Percentiles rank a stretch among this genome's conserved stretches.
These are phyloP conservation scores for Coptodon bakossiorum DNA, from an alignment of 2,113 vertebrate genomes.

Conservation along the genomic window DNA sequence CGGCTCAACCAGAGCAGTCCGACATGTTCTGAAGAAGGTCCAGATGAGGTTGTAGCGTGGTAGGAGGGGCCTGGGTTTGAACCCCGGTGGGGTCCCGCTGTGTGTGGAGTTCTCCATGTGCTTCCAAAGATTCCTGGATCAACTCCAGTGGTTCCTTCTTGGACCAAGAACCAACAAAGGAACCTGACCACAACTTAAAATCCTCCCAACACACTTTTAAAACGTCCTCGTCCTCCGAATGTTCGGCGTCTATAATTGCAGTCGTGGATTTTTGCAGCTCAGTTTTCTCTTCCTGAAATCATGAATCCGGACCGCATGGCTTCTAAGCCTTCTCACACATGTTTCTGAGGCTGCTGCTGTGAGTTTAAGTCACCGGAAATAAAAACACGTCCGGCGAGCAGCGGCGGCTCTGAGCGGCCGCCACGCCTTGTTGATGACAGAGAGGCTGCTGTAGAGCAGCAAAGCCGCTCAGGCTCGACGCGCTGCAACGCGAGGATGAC, in stretches of 20 bases:
- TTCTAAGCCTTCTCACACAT: neutral
- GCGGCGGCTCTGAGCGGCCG: neutral
- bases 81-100: neutral
- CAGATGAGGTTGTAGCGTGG: neutral
- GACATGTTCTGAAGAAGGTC: neutral
- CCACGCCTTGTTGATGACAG: neutral
- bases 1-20: neutral
- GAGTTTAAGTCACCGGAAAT: neutral
- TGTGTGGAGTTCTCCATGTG: accelerated
- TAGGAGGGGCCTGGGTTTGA: neutral
- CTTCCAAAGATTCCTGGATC: neutral
- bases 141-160: neutral
- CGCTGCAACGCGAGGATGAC: accelerated
- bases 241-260: neutral
- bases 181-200: neutral
- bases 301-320: neutral
- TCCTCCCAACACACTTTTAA: neutral
- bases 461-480: accelerated
- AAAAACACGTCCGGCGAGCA: neutral
- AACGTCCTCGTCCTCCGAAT: neutral
- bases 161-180: neutral
- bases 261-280: neutral
- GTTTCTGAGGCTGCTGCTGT: neutral
- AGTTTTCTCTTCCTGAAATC: neutral
- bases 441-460: neutral